Conservation (phyloP, 2,888 invertebrate genomes). For the Tribolium freemani region DNA sequence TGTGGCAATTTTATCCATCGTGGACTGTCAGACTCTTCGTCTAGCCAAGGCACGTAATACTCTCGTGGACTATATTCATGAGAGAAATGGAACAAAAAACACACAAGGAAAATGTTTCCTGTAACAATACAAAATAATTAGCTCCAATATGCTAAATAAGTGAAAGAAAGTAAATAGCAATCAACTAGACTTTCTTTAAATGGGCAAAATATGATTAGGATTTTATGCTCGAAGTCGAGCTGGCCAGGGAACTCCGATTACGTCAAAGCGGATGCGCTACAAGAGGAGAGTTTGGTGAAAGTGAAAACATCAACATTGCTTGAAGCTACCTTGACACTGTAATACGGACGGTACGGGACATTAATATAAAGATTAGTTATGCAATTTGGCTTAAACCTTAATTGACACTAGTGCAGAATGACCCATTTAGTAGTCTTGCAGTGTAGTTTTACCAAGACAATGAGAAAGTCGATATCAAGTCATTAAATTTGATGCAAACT, state of each 20-base stretch:
- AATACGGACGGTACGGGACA: conserved; percentile 41
- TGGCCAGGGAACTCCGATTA: conserved; percentile 46
- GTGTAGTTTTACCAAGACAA: background rate
- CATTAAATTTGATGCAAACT: background rate
- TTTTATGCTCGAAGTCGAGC: conserved; percentile 24
- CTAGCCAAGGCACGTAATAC: conserved; percentile 57
- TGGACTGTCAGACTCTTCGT: conserved; percentile 47
- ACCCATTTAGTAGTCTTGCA: too few species aligned
- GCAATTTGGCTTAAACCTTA: conserved; percentile 1
- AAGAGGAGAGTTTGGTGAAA: conserved; percentile 51
- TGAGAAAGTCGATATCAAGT: conserved; percentile 1
- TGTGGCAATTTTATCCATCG: conserved; percentile 59
- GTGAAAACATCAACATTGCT: conserved; percentile 54
- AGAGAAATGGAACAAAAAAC: conserved; percentile 51
- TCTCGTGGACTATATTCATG: conserved; percentile 49
- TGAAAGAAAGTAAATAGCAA: conserved; percentile 18
- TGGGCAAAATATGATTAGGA: background rate
- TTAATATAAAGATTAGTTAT: conserved; percentile 19
- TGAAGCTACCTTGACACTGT: conserved; percentile 53
- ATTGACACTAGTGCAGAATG: too few species aligned
- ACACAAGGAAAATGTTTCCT: conserved; percentile 55
- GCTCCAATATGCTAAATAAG: conserved; percentile 4
- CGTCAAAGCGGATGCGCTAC: conserved; percentile 54
- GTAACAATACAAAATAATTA: conserved; percentile 43
- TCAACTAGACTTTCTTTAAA: conserved; percentile 14